Evolutionary conservation across 2,113 vertebrate species (phyloP).

Genomic region (Pycnonotus jocosus): DNA sequence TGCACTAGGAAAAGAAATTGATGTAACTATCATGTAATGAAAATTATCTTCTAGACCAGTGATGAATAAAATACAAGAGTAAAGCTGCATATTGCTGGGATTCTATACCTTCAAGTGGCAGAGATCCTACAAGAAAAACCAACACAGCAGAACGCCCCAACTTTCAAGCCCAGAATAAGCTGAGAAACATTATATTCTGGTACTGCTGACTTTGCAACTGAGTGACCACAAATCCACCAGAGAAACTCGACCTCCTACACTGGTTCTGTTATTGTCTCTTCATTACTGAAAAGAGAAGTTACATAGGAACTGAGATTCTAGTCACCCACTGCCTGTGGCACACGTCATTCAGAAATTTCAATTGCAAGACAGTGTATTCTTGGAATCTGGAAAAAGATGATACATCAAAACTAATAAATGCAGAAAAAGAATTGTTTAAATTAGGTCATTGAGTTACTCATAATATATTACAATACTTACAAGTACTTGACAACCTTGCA

Average conservation of each 20-base stretch:
- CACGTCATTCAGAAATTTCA: neutral
- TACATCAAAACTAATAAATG: neutral
- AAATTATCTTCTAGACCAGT: neutral
- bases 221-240: neutral
- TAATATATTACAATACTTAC: slow-evolving; percentile 2
- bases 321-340: neutral
- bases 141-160: neutral
- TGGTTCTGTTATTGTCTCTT: neutral
- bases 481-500: neutral
- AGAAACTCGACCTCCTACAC: neutral
- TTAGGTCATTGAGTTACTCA: neutral
- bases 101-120: neutral
- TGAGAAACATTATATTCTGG: neutral
- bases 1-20: neutral
- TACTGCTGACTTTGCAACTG: neutral
- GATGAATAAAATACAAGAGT: neutral
- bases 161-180: neutral
- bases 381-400: neutral
- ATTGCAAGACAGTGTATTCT: neutral
- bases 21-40: neutral
- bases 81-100: neutral
- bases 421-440: slow-evolving; percentile 28
- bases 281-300: neutral
- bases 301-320: neutral
- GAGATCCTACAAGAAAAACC: neutral